These are phyloP conservation scores for Platysteira castanea DNA, from an alignment of 2,113 vertebrate species.

Conservation along the genomic window DNA sequence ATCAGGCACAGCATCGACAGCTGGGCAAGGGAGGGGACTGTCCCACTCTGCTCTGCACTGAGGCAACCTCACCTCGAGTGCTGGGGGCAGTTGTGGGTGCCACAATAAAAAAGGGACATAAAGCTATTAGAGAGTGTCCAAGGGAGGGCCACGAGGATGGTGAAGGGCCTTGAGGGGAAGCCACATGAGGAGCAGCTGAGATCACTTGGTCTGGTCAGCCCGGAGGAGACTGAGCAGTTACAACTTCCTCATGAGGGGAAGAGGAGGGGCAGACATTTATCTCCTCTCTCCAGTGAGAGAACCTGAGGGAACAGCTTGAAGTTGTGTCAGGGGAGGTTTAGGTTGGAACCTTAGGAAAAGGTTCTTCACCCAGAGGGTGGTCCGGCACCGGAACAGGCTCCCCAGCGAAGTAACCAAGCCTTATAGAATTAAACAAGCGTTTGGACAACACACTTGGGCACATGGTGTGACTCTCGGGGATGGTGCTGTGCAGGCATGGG, in stretches of 20 bases:
- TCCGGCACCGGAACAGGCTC: not conserved
- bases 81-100: not conserved
- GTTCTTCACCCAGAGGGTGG: not conserved
- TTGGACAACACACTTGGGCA: not conserved
- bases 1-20: not conserved
- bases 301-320: not conserved
- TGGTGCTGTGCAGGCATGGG: not conserved
- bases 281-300: not conserved
- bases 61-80: not conserved
- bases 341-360: not conserved
- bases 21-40: not conserved
- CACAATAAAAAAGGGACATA: not conserved
- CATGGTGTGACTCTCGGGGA: not conserved
- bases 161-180: not conserved
- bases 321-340: not conserved
- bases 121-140: not conserved
- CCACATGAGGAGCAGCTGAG: not conserved
- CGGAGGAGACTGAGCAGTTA: not conserved
- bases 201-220: not conserved
- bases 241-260: not conserved
- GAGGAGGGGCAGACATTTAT: not conserved
- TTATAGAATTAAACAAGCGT: not conserved
- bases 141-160: not conserved
- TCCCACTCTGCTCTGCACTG: not conserved
- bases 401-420: not conserved